Conservation (phyloP, 1,140 invertebrate species). For the Brevipalpus yothersi region DNA sequence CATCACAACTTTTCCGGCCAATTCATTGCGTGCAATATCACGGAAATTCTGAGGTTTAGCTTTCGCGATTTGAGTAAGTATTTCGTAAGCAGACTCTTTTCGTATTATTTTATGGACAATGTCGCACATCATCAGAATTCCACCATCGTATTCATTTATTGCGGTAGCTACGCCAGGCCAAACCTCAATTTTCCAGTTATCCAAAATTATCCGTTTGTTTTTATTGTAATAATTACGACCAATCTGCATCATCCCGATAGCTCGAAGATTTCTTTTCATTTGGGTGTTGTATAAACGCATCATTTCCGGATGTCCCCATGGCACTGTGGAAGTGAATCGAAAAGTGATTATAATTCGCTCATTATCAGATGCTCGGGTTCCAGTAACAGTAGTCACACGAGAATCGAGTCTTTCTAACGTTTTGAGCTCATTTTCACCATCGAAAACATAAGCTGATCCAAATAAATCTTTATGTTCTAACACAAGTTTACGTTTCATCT, state of each 20-base stretch:
- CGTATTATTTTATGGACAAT: constrained; percentile 47
- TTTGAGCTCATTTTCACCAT: constrained; percentile 10
- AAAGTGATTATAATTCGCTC: constrained; percentile 7
- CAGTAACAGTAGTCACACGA: background rate
- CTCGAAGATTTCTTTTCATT: no score
- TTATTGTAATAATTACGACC: no score
- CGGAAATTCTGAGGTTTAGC: background rate
- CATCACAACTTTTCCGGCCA: constrained; percentile 18
- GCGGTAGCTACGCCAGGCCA: constrained; percentile 32
- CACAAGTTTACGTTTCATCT: constrained; percentile 32
- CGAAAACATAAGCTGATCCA: constrained; percentile 16
- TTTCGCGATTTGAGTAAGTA: no score
- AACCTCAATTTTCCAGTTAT: constrained; percentile 9
- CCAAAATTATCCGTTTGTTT: no score
- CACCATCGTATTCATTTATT: constrained; percentile 44
- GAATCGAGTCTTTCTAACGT: background rate
- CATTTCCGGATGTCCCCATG: no score
- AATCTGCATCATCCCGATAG: no score
- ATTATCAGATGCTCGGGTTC: background rate
- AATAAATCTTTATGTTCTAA: constrained; percentile 26
- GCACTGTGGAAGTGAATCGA: background rate
- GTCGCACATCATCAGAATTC: constrained; percentile 43
- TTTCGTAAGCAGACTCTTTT: constrained; percentile 10
- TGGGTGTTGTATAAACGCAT: no score
- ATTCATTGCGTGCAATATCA: background rate